Conservation (phyloP, 2,113 vertebrate genomes). For the Chauna torquata region DNA sequence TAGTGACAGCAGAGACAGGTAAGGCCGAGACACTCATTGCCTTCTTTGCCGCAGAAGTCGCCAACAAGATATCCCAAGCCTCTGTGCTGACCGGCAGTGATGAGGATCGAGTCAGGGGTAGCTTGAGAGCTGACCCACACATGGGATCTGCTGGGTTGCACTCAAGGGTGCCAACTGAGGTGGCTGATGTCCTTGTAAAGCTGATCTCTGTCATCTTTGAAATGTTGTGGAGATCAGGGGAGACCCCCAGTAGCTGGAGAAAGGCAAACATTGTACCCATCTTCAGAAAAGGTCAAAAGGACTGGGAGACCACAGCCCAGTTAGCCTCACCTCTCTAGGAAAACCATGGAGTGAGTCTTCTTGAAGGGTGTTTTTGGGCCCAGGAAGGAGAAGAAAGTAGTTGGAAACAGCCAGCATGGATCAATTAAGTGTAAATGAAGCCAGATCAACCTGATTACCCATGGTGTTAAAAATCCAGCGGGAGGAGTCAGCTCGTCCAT, state of each 20-base stretch:
- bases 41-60: not conserved
- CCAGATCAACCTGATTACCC: not conserved
- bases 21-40: not conserved
- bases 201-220: not conserved
- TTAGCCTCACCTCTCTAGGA: not conserved
- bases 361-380: not conserved
- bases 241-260: not conserved
- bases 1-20: not conserved
- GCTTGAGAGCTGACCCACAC: not conserved
- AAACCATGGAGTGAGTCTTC: not conserved
- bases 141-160: not conserved
- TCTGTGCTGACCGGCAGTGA: not conserved
- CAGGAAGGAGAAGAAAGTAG: not conserved
- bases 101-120: not conserved
- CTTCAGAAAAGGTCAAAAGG: not conserved
- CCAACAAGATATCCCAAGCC: not conserved
- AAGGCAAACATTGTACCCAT: not conserved
- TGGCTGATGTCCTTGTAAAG: not conserved
- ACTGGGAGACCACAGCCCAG: not conserved
- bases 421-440: not conserved
- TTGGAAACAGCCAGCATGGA: not conserved
- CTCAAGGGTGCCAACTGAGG: not conserved
- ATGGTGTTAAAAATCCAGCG: not conserved
- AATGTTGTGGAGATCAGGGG: not conserved
- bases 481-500: not conserved